Percentiles rank a stretch among this genome's conserved stretches.
These are phyloP conservation scores for Oscheius sp. DNA, from an alignment of 2,888 invertebrate species.

Conservation along the genomic window DNA sequence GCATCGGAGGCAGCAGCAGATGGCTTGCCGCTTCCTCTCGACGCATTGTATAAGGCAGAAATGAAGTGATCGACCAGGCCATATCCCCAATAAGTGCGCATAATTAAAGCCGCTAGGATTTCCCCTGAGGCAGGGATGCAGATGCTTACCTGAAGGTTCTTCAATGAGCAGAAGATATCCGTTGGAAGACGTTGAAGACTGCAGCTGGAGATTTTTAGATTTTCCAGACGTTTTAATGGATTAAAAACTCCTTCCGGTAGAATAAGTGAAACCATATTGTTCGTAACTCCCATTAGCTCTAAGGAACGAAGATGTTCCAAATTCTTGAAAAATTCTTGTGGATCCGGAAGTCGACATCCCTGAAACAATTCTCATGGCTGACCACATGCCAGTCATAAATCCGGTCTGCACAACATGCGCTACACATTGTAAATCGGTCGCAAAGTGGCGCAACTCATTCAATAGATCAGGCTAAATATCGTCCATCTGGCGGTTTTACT, in stretches of 20 bases:
- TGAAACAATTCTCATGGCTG: conserved; percentile 35
- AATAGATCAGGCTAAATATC: background rate
- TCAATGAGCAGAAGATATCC: conserved; percentile 30
- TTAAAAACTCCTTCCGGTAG: conserved; percentile 20
- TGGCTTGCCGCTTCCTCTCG: conserved; percentile 22
- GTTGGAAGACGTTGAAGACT: conserved; percentile 18
- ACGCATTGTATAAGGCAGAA: conserved; percentile 23
- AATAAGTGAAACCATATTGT: background rate
- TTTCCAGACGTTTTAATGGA: conserved; percentile 21
- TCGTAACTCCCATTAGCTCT: conserved; percentile 30
- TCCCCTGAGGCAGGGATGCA: conserved; percentile 3
- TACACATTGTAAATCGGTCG: conserved; percentile 23
- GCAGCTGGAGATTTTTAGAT: conserved; percentile 13
- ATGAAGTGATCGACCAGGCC: conserved; percentile 22
- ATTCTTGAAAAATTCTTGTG: conserved; percentile 38
- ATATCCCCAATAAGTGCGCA: conserved; percentile 21
- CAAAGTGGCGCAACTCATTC: conserved; percentile 28
- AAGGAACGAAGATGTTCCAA: conserved; percentile 36
- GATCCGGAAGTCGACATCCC: conserved; percentile 40
- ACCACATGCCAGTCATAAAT: conserved; percentile 1
- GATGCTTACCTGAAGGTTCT: conserved; percentile 32
- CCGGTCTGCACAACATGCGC: conserved; percentile 13
- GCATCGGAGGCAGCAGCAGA: conserved; percentile 2
- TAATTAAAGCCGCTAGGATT: conserved; percentile 13
- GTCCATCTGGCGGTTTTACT: background rate